A percentile compares a stretch with the other conserved stretches of the same genome.
phyloP scores from a whole-genome alignment of 2,113 vertebrate species.

The Gulo gulo region DNA sequence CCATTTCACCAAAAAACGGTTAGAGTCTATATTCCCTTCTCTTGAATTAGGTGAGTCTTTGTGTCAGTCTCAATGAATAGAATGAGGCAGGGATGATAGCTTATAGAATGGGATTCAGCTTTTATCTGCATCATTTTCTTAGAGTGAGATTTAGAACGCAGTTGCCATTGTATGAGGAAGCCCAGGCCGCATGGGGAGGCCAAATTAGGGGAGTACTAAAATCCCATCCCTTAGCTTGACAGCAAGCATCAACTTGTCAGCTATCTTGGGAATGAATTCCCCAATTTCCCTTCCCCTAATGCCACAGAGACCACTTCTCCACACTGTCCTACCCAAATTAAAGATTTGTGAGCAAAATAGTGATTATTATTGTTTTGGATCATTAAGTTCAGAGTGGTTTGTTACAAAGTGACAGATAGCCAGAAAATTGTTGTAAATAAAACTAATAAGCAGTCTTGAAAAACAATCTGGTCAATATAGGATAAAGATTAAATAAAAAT shows the following conservation, averaged over 20 bases:
- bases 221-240: background rate
- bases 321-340: background rate
- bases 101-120: background rate
- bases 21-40: background rate
- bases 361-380: background rate
- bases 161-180: background rate
- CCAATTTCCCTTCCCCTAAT: background rate
- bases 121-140: background rate
- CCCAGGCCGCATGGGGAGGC: background rate
- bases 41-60: background rate
- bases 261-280: background rate
- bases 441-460: background rate
- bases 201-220: background rate
- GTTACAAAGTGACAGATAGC: background rate
- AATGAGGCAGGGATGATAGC: background rate
- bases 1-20: background rate
- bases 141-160: background rate
- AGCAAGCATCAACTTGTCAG: background rate
- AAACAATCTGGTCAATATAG: background rate
- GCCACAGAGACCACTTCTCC: background rate
- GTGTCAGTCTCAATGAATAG: background rate
- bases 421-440: background rate
- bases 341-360: background rate
- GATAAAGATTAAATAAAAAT: background rate
- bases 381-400: background rate